Base-by-base conservation (phyloP, 2,113 vertebrate genomes). In the Pseudopipra pipra region DNA sequence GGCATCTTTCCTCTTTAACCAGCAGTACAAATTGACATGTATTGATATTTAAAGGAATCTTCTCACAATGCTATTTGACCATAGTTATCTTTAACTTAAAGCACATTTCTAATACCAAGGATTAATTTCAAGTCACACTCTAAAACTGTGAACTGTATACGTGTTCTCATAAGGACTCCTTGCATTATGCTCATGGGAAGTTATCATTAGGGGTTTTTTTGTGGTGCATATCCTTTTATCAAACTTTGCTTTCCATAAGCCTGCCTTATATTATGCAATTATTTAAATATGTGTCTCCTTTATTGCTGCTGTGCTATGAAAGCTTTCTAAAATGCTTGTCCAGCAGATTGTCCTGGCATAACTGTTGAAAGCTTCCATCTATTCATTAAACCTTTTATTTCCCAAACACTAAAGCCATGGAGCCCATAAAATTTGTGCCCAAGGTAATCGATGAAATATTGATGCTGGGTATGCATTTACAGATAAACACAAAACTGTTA, bases 361-460 rank as follows among this genome's bases (percentile, higher is more conserved):
- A 65, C 68, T 84, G 73, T 63, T 96, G 93, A 96, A 94, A 94
- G 77, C 90, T 90, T 93, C 95, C 86, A 94, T 96, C 83, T 94
- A 92, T 96, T 97, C 65, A 95, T 96, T 93, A 96, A 54, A 54
- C 54, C 77, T 95, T 94, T 85, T 96, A 95, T 94, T 93, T 96
- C 80, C 75, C 52, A 92, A 89, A 87, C 95, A 95, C 77, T 92
- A 52, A 88, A 96, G 79, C 61, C 19, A 25, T 83, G 63, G 51
- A 95, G 68, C 80, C 58, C 59, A 75, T 81, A 89, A 95, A 97
- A 71, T 58, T 81, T 65, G 76, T 68, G 51, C 37, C 68, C 83
- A 51, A 96, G 92, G 95, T 88, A 96, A 95, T 92, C 91, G 92
- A 91, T 96, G 68, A 92, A 96, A 92, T 95, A 41, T 88, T 96